Conservation (phyloP, 2,888 invertebrate species). For the Yponomeuta sedellus region DNA sequence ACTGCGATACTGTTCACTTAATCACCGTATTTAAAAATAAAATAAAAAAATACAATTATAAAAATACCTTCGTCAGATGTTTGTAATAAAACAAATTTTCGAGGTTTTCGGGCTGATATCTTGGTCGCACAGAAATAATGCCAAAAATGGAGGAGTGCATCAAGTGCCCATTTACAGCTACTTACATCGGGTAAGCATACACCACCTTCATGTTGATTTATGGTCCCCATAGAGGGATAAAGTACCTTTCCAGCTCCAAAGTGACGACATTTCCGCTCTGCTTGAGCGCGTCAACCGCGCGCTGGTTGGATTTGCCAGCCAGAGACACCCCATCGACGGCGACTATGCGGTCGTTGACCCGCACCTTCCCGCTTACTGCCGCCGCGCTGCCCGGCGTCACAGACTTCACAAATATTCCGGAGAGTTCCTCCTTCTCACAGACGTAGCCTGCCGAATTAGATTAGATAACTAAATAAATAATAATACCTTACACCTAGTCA, state of each 20-base stretch:
- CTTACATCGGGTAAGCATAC: no score
- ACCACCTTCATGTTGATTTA: no score
- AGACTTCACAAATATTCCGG: slow-evolving; percentile 99
- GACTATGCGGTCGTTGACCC: slow-evolving; percentile 98
- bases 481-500: not conserved
- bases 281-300: slow-evolving; percentile 96
- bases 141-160: no score
- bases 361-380: slow-evolving; percentile 92
- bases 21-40: no score
- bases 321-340: slow-evolving; percentile 97
- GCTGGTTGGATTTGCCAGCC: slow-evolving; percentile 97
- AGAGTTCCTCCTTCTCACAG: slow-evolving; percentile 98
- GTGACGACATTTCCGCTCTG: slow-evolving; percentile 95
- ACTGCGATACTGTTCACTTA: no score
- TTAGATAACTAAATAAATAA: not conserved
- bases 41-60: no score
- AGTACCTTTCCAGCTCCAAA: slow-evolving; percentile 86
- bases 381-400: slow-evolving; percentile 98
- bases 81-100: no score
- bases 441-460: slow-evolving; percentile 84
- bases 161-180: no score
- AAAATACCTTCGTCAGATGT: no score
- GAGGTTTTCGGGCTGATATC: no score
- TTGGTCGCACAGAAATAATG: no score
- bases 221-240: not conserved